A percentile compares a stretch with the other conserved stretches of the same genome.
Evolutionary conservation across 2,113 vertebrate genomes (phyloP).

Genomic region (Oryzias woworae): DNA sequence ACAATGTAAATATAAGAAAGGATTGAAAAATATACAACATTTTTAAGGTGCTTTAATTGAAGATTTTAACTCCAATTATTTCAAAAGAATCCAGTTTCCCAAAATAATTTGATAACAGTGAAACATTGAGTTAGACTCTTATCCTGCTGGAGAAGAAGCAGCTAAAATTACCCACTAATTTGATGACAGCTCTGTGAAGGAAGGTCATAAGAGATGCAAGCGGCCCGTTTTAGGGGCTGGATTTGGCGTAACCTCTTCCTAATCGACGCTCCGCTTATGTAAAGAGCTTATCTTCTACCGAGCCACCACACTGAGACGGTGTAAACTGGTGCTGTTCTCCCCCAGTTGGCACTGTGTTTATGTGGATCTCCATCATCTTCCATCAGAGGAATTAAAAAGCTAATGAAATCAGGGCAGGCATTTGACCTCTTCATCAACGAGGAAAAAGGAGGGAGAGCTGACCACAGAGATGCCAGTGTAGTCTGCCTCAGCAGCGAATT

Average conservation of each 20-base stretch:
- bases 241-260: constrained; percentile 44
- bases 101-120: constrained; percentile 31
- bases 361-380: constrained; percentile 35
- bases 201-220: constrained; percentile 47
- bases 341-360: constrained; percentile 29
- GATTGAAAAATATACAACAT: no score
- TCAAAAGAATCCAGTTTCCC: constrained; percentile 7
- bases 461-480: constrained; percentile 51
- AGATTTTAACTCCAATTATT: not conserved
- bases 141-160: constrained; percentile 36
- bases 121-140: constrained; percentile 22
- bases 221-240: constrained; percentile 30
- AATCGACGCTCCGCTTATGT: constrained; percentile 56
- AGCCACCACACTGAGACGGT: constrained; percentile 38
- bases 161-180: constrained; percentile 63
- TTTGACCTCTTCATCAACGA: constrained; percentile 66
- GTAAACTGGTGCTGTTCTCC: constrained; percentile 44
- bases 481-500: constrained; percentile 56
- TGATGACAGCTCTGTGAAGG: constrained; percentile 52
- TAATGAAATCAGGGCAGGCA: constrained; percentile 73
- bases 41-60: no score
- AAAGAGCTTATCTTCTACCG: constrained; percentile 65
- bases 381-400: constrained; percentile 53
- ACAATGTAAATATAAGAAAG: no score
- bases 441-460: constrained; percentile 45